Evolutionary conservation across 2,888 invertebrate species (phyloP), one percentile per base, ranked within the genome.

Genomic region (Ichneumoninae sp.): DNA sequence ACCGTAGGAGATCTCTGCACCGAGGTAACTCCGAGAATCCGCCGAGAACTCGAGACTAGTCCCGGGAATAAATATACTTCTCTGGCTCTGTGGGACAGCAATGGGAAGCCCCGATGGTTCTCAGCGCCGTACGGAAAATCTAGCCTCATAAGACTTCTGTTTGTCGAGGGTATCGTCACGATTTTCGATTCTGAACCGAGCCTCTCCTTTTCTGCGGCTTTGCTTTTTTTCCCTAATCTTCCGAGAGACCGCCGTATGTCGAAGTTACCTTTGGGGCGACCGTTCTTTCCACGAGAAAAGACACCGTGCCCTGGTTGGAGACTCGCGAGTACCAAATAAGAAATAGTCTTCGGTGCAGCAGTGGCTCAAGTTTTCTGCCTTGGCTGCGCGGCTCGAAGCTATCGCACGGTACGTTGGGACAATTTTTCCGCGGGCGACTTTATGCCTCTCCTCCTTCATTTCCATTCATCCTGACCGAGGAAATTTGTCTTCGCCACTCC

Each of bases 401-500:
- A 80, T 87, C 86, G 80, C 88, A 85, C 88, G 89, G 88, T 90
- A 88, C 88, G 87, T 90, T 88, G 88, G 65, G 47, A 81, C 84
- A 79, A 89, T 90, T 90, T 89, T 84, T 65, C 16, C 30, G 30
- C 22, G 16, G 33, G 16, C 10, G 30, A 62, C 47, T 65, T n/a
- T 26, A 30, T 54, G 26, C 40, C 40, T 62, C 4, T 79, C 50
- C 68, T 65, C 47, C 33, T 77, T 44, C 70, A 19, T 30, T 50
- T 77, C 47, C 44, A 10, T 69, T 36, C 22, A 62, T 81, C 74
- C 79, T 83, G 1, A 16, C 16, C 54, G 84, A 84, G 84, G 89
- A 88, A 91, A 91, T 92, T 92, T 92, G 92, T 92, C 91, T 90
- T 87, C 83, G 81, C 87, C 86, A 88, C 89, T 66, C 10, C 6